Evolutionary conservation across 2,113 vertebrate genomes (phyloP), one percentile per base, ranked within the genome.

Genomic region (Tupaia chinensis): DNA sequence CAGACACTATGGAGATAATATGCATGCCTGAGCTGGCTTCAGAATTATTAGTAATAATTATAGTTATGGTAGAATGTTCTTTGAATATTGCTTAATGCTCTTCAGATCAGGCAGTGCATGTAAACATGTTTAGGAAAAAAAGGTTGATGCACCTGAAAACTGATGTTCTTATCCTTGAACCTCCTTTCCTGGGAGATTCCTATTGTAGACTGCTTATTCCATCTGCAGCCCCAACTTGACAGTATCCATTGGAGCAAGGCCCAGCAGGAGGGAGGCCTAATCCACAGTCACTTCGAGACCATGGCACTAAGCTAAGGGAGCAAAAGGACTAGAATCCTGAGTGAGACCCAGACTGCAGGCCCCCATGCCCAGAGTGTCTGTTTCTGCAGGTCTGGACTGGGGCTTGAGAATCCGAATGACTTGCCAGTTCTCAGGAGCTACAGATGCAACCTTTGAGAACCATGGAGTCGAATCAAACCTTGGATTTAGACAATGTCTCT

Each of bases 351-450:
- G 32, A 2, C 32, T 4, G 34, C 25, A 11, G 60, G 29, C 1
- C 2, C 17, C n/a, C 16, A 20, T 32, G 15, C 8, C 0, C 0
- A 0, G 23, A 72, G 9, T 3, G 1, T 27, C 70, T 56, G 34
- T 9, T 10, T 89, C 11, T 23, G 5, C 34, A 27, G 34, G 6
- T 81, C 72, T 89, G 17, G 60, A 58, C 66, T 17, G 34, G 17
- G 3, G 29, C 25, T 54, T 9, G 7, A 8, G 63, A 68, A 66
- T 53, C 3, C 63, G 69, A 22, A 85, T 85, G 68, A 34, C 76
- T 53, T 54, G 1, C 54, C 78, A 44, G 86, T 32, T 63, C 65
- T 53, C 53, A 34, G 34, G 15, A 65, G 69, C 32, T 15, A 25
- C 44, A 12, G 5, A 27, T 19, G 23, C 1, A 16, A 22, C 7